phyloP scores from a whole-genome alignment of 1,140 invertebrate genomes.

The Teleopsis dalmanni region DNA sequence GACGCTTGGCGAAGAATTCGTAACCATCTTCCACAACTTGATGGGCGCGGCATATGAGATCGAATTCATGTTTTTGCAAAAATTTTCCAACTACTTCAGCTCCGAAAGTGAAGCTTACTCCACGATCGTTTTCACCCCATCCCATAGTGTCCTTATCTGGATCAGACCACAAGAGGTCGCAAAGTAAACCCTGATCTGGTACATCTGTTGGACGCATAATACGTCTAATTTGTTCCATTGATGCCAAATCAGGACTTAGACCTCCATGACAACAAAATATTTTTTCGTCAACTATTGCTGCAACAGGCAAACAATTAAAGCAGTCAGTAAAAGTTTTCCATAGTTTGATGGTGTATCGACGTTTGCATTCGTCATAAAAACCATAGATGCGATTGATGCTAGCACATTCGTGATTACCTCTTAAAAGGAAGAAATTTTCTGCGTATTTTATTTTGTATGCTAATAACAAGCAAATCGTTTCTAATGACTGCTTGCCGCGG shows the following conservation, averaged over 20 bases:
- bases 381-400: conserved; percentile 94
- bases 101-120: conserved; percentile 93
- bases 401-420: conserved; percentile 82
- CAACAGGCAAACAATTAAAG: conserved; percentile 97
- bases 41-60: conserved; percentile 94
- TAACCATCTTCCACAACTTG: conserved; percentile 98
- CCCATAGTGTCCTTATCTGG: conserved; percentile 87
- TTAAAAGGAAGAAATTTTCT: conserved; percentile 80
- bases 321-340: conserved; percentile 99
- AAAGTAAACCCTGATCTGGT: conserved; percentile 86
- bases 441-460: conserved; percentile 95
- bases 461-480: conserved; percentile 86
- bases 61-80: conserved; percentile 89
- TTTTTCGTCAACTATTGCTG: conserved; percentile 94
- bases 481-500: conserved; percentile 77
- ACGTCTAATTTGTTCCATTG: conserved; percentile 85
- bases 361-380: conserved; percentile 95
- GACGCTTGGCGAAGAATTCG: conserved; percentile 97
- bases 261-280: conserved; percentile 98
- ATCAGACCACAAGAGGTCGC: conserved; percentile 96
- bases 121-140: conserved; percentile 94
- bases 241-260: conserved; percentile 79
- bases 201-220: conserved; percentile 91
- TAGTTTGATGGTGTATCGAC: conserved; percentile 93
- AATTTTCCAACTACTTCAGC: conserved; percentile 90